These are phyloP conservation scores for Dryocosmus kuriphilus DNA, from an alignment of 2,888 invertebrate species.

Conservation along the genomic window DNA sequence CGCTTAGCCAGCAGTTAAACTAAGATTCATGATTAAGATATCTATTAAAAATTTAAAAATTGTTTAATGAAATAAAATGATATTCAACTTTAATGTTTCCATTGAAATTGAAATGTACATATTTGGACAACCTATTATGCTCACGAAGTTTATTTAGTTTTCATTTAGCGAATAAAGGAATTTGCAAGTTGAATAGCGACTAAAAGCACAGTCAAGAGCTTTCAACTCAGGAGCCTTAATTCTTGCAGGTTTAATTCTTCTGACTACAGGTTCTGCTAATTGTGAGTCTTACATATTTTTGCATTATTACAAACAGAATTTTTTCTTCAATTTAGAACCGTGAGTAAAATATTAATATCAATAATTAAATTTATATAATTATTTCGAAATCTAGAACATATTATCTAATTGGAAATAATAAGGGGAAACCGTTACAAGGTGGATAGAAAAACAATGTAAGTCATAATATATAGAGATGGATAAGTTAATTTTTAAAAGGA, in stretches of 20 bases:
- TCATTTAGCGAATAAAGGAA: conserved; percentile 11
- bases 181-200: conserved; percentile 17
- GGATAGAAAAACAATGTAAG: too few species aligned
- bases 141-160: conserved; percentile 5
- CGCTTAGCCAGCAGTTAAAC: too few species aligned
- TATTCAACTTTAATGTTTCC: not conserved
- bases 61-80: not conserved
- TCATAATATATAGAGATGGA: too few species aligned
- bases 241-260: not conserved
- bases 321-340: too few species aligned
- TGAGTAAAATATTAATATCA: too few species aligned
- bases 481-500: too few species aligned
- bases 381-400: too few species aligned
- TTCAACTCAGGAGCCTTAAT: conserved; percentile 1
- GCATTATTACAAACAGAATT: not conserved
- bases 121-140: not conserved
- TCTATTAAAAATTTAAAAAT: too few species aligned
- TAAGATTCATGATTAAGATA: too few species aligned
- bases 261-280: not conserved
- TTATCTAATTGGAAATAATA: too few species aligned
- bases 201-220: conserved; percentile 14
- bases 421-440: too few species aligned
- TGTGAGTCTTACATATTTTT: not conserved
- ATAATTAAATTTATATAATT: too few species aligned
- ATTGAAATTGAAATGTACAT: not conserved